Percentiles rank a stretch among this genome's conserved stretches.
Evolutionary conservation across 2,888 invertebrate species (phyloP).

Genomic region (Cabera pusaria): DNA sequence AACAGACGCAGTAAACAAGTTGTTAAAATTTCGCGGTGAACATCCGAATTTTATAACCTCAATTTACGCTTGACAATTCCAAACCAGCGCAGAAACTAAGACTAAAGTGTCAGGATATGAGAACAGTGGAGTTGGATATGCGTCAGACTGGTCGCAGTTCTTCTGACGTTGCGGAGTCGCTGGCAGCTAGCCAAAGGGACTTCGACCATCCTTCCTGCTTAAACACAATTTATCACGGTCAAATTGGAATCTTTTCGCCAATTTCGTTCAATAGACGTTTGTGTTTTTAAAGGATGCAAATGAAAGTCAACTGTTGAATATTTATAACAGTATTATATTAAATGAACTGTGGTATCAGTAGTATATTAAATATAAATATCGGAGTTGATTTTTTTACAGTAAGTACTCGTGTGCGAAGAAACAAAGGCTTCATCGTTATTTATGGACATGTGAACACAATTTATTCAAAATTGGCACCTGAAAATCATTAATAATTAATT

Average conservation of each 20-base stretch:
- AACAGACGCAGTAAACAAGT: too few species aligned
- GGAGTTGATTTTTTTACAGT: too few species aligned
- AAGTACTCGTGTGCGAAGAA: too few species aligned
- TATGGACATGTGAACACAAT: too few species aligned
- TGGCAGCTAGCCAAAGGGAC: slow-evolving; percentile 49
- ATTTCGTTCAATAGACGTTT: slow-evolving; percentile 37
- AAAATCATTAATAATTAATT: too few species aligned
- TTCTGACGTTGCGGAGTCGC: slow-evolving; percentile 20
- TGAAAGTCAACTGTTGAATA: slow-evolving; percentile 33
- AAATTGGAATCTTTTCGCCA: slow-evolving; percentile 41
- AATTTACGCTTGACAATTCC: slow-evolving; percentile 8
- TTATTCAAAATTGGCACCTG: too few species aligned
- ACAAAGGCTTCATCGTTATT: too few species aligned
- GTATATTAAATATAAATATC: too few species aligned
- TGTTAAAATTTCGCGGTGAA: too few species aligned
- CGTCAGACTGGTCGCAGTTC: slow-evolving; percentile 30
- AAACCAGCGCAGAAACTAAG: background rate
- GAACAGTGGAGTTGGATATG: slow-evolving; percentile 28
- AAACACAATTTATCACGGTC: slow-evolving; percentile 45
- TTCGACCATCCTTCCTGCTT: slow-evolving; percentile 36
- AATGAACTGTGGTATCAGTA: too few species aligned
- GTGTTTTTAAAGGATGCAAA: slow-evolving; percentile 16
- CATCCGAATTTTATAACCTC: too few species aligned
- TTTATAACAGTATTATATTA: too few species aligned
- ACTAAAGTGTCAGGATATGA: slow-evolving; percentile 9